These are phyloP conservation scores for Zaprionus taronus DNA, from an alignment of 1,140 invertebrate species.

Conservation along the genomic window DNA sequence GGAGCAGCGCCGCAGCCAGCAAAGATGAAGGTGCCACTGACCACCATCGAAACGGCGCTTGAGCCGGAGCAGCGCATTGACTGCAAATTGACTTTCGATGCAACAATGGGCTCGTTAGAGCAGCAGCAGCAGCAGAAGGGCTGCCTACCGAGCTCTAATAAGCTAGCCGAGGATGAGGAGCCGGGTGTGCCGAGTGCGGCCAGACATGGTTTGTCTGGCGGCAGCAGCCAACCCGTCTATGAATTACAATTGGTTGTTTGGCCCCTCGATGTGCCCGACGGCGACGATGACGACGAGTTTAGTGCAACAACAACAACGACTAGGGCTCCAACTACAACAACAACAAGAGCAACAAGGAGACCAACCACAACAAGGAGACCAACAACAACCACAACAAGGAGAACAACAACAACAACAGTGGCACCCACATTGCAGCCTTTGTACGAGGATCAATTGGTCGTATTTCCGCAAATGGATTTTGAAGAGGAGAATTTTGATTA, in stretches of 20 bases:
- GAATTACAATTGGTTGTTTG: slow-evolving; percentile 83
- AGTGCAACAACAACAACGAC: slow-evolving; percentile 11
- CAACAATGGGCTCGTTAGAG: slow-evolving; percentile 79
- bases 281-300: slow-evolving; percentile 25
- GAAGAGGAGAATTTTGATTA: slow-evolving; percentile 81
- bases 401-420: slow-evolving; percentile 23
- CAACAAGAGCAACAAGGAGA: slow-evolving; percentile 3
- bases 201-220: slow-evolving; percentile 52
- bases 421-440: slow-evolving; percentile 51
- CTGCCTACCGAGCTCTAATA: slow-evolving; percentile 12
- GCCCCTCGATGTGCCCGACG: slow-evolving; percentile 63
- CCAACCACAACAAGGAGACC: slow-evolving; percentile 34
- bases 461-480: slow-evolving; percentile 81
- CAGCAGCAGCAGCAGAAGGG: slow-evolving; percentile 52
- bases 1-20: slow-evolving; percentile 8
- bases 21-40: background rate
- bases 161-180: background rate
- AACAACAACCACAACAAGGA: slow-evolving; percentile 27
- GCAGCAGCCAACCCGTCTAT: slow-evolving; percentile 71
- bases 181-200: slow-evolving; percentile 4
- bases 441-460: slow-evolving; percentile 79
- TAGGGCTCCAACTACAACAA: background rate
- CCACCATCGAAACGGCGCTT: slow-evolving; percentile 10
- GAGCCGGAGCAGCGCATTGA: slow-evolving; percentile 56
- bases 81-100: slow-evolving; percentile 80